Evolutionary conservation across 2,888 invertebrate genomes (phyloP), one percentile per base, ranked within the genome.

Genomic region (Aricia artaxerxes): DNA sequence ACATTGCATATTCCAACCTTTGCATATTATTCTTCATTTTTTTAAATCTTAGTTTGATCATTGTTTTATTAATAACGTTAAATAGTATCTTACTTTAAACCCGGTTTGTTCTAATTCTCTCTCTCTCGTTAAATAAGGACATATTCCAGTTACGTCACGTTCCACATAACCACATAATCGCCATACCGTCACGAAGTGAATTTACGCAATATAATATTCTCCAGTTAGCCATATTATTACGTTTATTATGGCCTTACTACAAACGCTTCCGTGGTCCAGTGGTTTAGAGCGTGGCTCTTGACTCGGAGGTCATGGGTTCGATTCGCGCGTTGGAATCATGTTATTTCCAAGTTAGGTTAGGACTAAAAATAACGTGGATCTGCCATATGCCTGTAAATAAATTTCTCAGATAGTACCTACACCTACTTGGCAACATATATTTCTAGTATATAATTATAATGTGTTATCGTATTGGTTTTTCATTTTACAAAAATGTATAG

Each of bases 401-500:
- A 44, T 38, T 40, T 40, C 44, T 44, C 9, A 44, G 9, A 44
- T 13, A 53, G 53, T 24, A 3, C 31, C 4, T 69, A 35, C 11
- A 13, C 2, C 4, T 35, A 35, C 69, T 69, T 35, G 31, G 13
- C 13, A 69, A 69, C 69, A 4, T 69, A 35, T 35, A 4, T 69
- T 64, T 24, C 11, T 31, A 24, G 64, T 64, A 31, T 64, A 7
- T 24, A 24, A 24, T 24, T 24, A 24, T 2, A 2, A 31, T 4
- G 64, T 64, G 24, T 24, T 64, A 64, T 64, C 64, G 24, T 31
- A 31, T 64, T 24, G 31, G 64, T 64, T 64, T 64, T 64, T 69
- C 35, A 69, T 69, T 69, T 69, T 5, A 69, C 35, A 69, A 69
- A 69, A 69, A 35, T 69, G 69, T 69, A 69, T 38, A 69, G 69